A percentile compares a stretch with the other conserved stretches of the same genome.
These are phyloP conservation scores for Myathropa florea DNA, from an alignment of 2,888 invertebrate species.

Conservation along the genomic window DNA sequence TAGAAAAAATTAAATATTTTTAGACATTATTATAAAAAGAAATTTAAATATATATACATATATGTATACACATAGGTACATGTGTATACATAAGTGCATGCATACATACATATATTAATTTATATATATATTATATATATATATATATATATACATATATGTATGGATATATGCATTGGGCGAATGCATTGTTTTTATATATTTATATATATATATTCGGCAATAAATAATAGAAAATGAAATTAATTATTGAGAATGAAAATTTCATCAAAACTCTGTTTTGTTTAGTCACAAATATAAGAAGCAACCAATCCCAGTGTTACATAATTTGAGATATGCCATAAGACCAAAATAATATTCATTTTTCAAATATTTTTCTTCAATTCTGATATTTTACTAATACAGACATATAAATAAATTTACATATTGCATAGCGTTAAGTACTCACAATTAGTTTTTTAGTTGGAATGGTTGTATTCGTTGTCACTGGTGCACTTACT, in stretches of 20 bases:
- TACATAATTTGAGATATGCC: background rate
- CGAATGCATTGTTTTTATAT: too few relatives aligned
- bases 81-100: background rate
- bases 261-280: too few relatives aligned
- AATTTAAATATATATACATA: background rate
- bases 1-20: too few relatives aligned
- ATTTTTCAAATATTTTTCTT: background rate
- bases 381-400: too few relatives aligned
- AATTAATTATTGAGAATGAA: background rate
- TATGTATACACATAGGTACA: background rate
- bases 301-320: background rate
- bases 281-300: too few relatives aligned
- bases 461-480: conserved; percentile 79
- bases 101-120: background rate
- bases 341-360: background rate
- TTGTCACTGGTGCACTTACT: conserved; percentile 79
- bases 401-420: background rate
- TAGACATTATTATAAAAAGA: background rate
- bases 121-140: background rate
- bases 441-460: conserved; percentile 81
- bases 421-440: background rate
- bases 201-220: background rate
- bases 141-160: background rate
- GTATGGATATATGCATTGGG: background rate
- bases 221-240: background rate